Base-by-base conservation (phyloP, 2,888 invertebrate species). In the Ophioninae sp. region DNA sequence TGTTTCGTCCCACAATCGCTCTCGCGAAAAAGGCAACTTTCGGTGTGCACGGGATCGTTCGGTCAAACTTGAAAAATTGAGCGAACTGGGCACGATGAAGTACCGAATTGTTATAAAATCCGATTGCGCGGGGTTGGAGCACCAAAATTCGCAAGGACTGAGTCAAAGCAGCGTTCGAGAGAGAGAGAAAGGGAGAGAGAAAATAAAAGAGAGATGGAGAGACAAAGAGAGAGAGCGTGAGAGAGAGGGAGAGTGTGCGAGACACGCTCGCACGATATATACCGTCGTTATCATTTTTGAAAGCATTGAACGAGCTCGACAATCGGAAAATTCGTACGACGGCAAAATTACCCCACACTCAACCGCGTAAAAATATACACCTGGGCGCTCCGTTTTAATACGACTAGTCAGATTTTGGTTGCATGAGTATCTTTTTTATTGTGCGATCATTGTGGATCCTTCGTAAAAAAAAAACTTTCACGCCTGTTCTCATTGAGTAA, bases 231-330 rank as follows among this genome's bases (percentile, higher is more conserved):
- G 51, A 51, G 51, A 51, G 51, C 13, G 51, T 13, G 17, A 44
- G 44, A 44, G 44, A 23, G 61, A 61, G 23, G 20, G 23, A 61
- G 23, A 23, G 61, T 20, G 61, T 9, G 20, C 17, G 61, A 61
- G 37, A 64, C 13, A 17, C 51, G 17, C 51, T 41, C 51, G 30
- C 51, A 23, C 51, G 13, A 56, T 56, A 67, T 8, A 58, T 51
- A 51, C 71, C 63, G 44, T 64, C 30, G 44, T 73, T 22, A 72
- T 80, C 51, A 79, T 83, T 83, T 83, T 77, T 59, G 59, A 68
- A 30, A 20, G 77, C 67, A 77, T 80, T 83, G 80, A 78, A 80
- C 73, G 68, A 69, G 77, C 69, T 74, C 80, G 83, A 44, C 77
- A 77, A 83, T 80, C 80, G 83, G 77, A 69, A 77, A 83, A 83